Conservation (phyloP, 2,888 invertebrate genomes). For the Ceratothoa steindachneri region DNA sequence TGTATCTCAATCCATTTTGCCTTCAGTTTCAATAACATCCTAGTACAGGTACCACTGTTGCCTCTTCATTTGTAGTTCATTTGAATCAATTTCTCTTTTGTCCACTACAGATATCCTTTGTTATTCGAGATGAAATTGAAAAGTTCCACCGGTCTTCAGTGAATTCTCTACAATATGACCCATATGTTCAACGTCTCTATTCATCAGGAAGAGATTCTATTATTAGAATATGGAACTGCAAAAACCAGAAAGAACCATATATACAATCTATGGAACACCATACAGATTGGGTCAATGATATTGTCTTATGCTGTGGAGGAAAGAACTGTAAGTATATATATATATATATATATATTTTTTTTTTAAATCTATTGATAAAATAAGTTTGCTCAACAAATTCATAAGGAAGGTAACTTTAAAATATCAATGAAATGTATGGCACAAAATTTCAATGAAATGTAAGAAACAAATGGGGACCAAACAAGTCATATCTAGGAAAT, state of each 20-base stretch:
- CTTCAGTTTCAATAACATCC: too few species aligned
- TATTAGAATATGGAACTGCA: conserved; percentile 77
- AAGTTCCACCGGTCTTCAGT: conserved; percentile 90
- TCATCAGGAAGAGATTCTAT: conserved; percentile 96
- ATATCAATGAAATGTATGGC: not conserved
- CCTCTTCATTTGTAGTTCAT: too few species aligned
- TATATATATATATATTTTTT: too few species aligned
- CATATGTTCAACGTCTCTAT: conserved; percentile 78
- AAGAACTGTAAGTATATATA: conserved; percentile 69
- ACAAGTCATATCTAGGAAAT: not conserved
- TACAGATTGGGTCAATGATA: conserved; percentile 99
- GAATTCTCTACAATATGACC: conserved; percentile 90
- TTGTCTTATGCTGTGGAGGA: conserved; percentile 93
- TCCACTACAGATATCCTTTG: conserved; percentile 92
- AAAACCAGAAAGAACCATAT: conserved; percentile 67
- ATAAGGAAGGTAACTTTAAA: too few species aligned
- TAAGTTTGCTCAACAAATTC: too few species aligned
- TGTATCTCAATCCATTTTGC: too few species aligned
- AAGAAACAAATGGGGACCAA: not conserved
- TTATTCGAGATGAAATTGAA: conserved; percentile 94
- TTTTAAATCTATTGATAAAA: too few species aligned
- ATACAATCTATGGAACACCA: conserved; percentile 98
- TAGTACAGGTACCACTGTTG: too few species aligned
- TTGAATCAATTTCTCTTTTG: too few species aligned
- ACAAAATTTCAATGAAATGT: not conserved